Conservation (phyloP, 1,140 invertebrate genomes). For the Colletes gigas region DNA sequence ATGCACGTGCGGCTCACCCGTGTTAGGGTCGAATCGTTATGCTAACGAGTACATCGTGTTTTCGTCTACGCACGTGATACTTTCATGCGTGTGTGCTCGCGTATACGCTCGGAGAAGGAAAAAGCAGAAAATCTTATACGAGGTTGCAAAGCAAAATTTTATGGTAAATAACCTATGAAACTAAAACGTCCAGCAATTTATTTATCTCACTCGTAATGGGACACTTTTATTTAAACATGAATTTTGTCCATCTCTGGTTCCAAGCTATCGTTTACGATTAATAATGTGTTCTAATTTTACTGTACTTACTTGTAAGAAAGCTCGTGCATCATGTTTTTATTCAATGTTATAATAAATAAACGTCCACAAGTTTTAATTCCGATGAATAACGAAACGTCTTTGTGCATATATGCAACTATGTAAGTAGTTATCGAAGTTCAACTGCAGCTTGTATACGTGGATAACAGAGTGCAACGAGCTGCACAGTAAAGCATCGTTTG, state of each 20-base stretch:
- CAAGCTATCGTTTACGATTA: no score
- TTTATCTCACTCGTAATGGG: no score
- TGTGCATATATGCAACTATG: not conserved
- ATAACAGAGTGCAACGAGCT: constrained; percentile 47
- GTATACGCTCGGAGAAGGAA: not conserved
- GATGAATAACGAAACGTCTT: not conserved
- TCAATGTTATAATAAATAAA: no score
- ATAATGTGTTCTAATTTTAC: no score
- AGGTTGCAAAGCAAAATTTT: no score
- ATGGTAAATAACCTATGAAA: no score
- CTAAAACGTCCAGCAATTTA: no score
- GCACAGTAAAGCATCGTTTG: constrained; percentile 58
- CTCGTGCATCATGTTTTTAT: no score
- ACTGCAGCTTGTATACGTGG: constrained; percentile 9
- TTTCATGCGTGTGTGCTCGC: not conserved
- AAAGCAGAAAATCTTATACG: not conserved
- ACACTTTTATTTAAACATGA: no score
- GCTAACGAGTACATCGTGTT: constrained; percentile 61
- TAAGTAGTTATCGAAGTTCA: not conserved
- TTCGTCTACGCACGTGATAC: constrained; percentile 27
- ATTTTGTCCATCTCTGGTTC: no score
- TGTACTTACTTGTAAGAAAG: no score
- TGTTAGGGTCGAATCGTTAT: constrained; percentile 57
- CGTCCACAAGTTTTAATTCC: not conserved
- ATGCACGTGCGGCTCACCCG: constrained; percentile 46